Conservation (phyloP, 92 coral and sea anemone genomes). For the Metridium senile region DNA sequence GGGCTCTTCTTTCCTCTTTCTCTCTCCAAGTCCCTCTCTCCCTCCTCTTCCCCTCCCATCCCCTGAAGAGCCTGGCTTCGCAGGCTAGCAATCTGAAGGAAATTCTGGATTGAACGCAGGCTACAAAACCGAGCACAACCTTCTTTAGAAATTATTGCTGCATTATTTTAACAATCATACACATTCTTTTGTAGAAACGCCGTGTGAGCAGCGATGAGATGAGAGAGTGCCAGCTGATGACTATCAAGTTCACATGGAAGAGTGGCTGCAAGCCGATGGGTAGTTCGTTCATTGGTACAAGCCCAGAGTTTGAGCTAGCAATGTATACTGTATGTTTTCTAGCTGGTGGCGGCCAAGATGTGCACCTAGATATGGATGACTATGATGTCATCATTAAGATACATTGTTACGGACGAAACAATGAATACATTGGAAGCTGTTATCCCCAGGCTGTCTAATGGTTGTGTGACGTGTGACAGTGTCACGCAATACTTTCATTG, state of each 20-base stretch:
- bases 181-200: conserved; percentile 60
- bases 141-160: no score
- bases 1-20: no score
- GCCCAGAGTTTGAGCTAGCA: conserved; percentile 97
- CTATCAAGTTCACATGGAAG: conserved; percentile 95
- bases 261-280: conserved; percentile 90
- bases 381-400: conserved; percentile 82
- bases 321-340: conserved; percentile 92
- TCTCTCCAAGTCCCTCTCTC: no score
- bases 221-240: conserved; percentile 75
- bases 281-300: conserved; percentile 95
- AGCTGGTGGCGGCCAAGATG: conserved; percentile 72
- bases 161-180: background rate
- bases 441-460: conserved; percentile 69
- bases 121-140: no score
- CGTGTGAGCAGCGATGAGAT: conserved; percentile 59
- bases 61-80: no score
- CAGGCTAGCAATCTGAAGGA: no score
- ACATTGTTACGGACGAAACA: conserved; percentile 55
- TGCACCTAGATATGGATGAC: conserved; percentile 85
- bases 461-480: background rate
- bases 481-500: background rate
- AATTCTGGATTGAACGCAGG: no score
- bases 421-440: conserved; percentile 80
- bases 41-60: no score